Conservation (phyloP, 1,140 invertebrate species). For the Epicauta chinensis region DNA sequence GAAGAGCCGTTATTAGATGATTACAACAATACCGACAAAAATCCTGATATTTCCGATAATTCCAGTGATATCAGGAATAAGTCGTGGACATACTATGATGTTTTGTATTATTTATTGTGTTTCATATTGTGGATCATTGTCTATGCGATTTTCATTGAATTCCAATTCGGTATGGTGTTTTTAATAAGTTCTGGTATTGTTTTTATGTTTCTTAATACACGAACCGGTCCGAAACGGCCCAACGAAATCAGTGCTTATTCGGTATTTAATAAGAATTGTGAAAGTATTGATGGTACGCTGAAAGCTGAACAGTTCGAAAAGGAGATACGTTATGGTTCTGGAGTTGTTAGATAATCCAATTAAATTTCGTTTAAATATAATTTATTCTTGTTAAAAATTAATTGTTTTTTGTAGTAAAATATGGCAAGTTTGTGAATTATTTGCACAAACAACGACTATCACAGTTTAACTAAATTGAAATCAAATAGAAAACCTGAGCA, state of each 20-base stretch:
- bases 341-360: conserved; percentile 11
- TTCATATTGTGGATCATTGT: conserved; percentile 59
- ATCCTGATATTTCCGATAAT: background rate
- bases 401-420: background rate
- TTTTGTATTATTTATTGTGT: conserved; percentile 44
- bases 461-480: no score
- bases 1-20: background rate
- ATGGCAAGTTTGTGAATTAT: background rate
- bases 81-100: conserved; percentile 30
- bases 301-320: conserved; percentile 93
- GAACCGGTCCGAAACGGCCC: conserved; percentile 59
- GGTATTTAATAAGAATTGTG: conserved; percentile 93
- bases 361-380: no score
- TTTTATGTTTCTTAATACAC: conserved; percentile 79
- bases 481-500: no score
- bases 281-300: conserved; percentile 86
- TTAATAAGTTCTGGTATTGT: conserved; percentile 73
- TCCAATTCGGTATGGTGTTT: conserved; percentile 88
- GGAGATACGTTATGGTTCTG: conserved; percentile 64
- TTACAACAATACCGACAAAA: background rate
- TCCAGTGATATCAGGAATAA: conserved; percentile 10
- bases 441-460: background rate
- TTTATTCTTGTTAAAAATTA: background rate
- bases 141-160: conserved; percentile 62
- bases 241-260: conserved; percentile 93